Base-by-base conservation (phyloP, 2,797 vertebrate species). In the Anabas testudineus region DNA sequence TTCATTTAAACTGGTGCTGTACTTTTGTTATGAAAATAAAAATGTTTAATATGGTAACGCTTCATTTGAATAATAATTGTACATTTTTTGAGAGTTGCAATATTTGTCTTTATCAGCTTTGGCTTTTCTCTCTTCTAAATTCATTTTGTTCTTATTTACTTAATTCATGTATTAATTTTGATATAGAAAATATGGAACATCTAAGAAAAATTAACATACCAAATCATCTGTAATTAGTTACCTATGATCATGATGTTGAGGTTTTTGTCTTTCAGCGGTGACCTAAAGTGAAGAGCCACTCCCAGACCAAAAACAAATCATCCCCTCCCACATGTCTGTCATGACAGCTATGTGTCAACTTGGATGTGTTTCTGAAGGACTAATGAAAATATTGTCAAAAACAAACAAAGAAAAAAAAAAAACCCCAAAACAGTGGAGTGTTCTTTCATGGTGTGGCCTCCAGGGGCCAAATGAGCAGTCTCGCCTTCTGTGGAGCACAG, bases 1-100 rank as follows among this genome's bases (percentile, higher is more conserved):
- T 90, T 95, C 92, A 93, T 94, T 94, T 93, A 92, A 94, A 94
- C 94, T 91, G 92, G 91, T 94, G 94, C 95, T 95, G 91, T 94
- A 95, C 93, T 95, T 95, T 91, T 92, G 91, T 94, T 95, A 95
- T 92, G 94, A 95, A 97, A 96, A 96, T 94, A 95, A 95, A 89
- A 94, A 93, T 88, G 91, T 94, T 92, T 95, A 90, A 93, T 94
- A 91, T 85, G 81, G 86, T 91, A 94, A 96, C 92, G 92, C 81
- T 90, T 94, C 90, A 93, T 93, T 93, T 91, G 92, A 92, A 90
- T 94, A 95, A 92, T 93, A 94, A 89, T 88, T 91, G 91, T 92
- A 39, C 89, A 91, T 83, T 92, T 92, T 94, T 86, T 81, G 59
- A 84, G 91, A 92, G 92, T 93, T 94, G 90, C 93, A 94, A 92